Conservation (phyloP, 2,797 vertebrate genomes). For the Lindbergichthys nudifrons region DNA sequence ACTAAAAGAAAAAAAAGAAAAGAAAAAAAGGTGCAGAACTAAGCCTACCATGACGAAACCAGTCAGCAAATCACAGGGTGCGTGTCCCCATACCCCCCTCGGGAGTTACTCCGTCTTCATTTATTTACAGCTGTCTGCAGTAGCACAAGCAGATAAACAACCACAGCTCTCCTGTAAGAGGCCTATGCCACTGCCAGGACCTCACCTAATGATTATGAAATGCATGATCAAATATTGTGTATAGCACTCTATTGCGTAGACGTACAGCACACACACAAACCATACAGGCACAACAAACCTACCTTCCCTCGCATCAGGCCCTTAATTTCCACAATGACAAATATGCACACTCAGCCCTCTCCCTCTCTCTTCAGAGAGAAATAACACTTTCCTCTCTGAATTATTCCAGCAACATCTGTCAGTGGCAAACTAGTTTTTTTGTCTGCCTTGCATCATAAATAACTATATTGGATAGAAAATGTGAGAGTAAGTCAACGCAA, state of each 20-base stretch:
- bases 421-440: slow-evolving; percentile 46
- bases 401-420: slow-evolving; percentile 63
- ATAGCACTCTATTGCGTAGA: slow-evolving; percentile 39
- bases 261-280: slow-evolving; percentile 27
- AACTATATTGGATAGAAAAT: slow-evolving; percentile 29
- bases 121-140: slow-evolving; percentile 82
- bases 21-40: slow-evolving; percentile 31
- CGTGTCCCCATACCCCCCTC: slow-evolving; percentile 56
- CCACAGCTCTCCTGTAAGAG: slow-evolving; percentile 58
- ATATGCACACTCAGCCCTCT: slow-evolving; percentile 71
- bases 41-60: slow-evolving; percentile 62
- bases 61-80: slow-evolving; percentile 75
- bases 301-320: slow-evolving; percentile 32
- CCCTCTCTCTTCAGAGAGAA: slow-evolving; percentile 52
- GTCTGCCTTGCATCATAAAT: slow-evolving; percentile 20
- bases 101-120: slow-evolving; percentile 82
- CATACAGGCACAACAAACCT: slow-evolving; percentile 30
- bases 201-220: slow-evolving; percentile 82
- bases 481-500: slow-evolving; percentile 11
- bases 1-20: slow-evolving; percentile 41
- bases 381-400: slow-evolving; percentile 50
- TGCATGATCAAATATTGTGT: slow-evolving; percentile 73
- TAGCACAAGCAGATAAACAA: slow-evolving; percentile 72
- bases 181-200: slow-evolving; percentile 56
- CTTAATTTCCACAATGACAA: slow-evolving; percentile 68